These are phyloP conservation scores for Hycleus phaleratus DNA, from an alignment of 1,140 invertebrate genomes.

Conservation along the genomic window DNA sequence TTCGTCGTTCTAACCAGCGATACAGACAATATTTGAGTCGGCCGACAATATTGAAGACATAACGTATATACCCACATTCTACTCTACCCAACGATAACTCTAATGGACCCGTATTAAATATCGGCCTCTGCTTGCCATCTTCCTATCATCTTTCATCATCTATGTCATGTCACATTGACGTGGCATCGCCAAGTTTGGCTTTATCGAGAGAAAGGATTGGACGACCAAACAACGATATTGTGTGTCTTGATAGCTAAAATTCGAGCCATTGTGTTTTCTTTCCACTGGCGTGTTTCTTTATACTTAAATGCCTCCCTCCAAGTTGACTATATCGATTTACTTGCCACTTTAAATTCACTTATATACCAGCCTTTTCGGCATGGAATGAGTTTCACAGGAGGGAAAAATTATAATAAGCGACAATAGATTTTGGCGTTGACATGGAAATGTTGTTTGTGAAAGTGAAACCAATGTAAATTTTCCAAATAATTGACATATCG, in stretches of 20 bases:
- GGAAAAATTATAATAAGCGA: too few species aligned
- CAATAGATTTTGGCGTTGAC: too few species aligned
- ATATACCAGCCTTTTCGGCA: neutral
- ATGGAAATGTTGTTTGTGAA: too few species aligned
- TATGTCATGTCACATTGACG: conserved; percentile 27
- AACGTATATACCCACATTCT: neutral
- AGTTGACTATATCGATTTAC: conserved; percentile 7
- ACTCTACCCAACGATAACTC: conserved; percentile 17
- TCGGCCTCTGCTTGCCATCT: conserved; percentile 25
- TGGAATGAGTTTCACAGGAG: too few species aligned
- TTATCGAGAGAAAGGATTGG: conserved; percentile 18
- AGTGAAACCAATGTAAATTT: too few species aligned
- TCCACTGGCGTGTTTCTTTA: too few species aligned
- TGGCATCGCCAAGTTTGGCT: conserved; percentile 22
- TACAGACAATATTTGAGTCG: conserved; percentile 12
- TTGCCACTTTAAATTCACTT: conserved; percentile 15
- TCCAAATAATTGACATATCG: too few species aligned
- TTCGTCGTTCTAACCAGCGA: conserved; percentile 1
- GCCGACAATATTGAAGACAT: conserved; percentile 7
- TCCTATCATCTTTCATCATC: conserved; percentile 34
- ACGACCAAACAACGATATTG: neutral
- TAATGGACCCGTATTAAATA: conserved; percentile 35
- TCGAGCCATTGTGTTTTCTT: too few species aligned
- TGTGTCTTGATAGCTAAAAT: neutral
- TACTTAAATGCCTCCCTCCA: neutral